Evolutionary conservation across 2,797 vertebrate species (phyloP).

Genomic region (Tadarida brasiliensis): DNA sequence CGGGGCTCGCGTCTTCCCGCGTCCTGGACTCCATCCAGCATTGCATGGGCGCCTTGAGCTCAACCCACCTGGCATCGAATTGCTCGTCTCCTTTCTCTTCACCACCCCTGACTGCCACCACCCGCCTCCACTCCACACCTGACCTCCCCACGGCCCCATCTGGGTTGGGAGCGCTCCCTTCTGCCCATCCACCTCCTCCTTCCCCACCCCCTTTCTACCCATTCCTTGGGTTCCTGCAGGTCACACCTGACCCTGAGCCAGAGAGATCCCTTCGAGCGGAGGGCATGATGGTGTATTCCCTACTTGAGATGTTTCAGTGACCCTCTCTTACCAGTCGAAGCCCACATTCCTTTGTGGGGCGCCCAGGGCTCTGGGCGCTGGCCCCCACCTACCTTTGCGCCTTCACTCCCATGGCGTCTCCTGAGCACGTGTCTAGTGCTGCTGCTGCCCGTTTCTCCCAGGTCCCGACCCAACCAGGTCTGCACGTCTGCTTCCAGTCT

Average conservation of each 20-base stretch:
- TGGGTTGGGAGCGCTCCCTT: neutral
- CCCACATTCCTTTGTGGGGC: neutral
- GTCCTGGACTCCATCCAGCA: neutral
- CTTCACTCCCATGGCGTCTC: fast-evolving
- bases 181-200: neutral
- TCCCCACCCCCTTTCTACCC: neutral
- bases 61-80: fast-evolving
- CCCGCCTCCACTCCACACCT: fast-evolving
- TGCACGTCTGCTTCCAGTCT: neutral
- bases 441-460: neutral
- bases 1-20: neutral
- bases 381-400: too few species aligned
- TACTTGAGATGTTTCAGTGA: too few species aligned
- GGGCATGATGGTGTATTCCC: neutral
- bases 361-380: neutral
- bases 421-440: too few species aligned
- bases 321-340: neutral
- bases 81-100: neutral
- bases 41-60: neutral
- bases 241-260: neutral
- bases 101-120: neutral
- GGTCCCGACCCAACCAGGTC: neutral
- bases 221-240: neutral
- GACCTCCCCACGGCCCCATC: neutral
- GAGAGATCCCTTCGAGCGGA: neutral